These are phyloP conservation scores for Herminia tarsipennalis DNA, from an alignment of 2,888 invertebrate species.

Conservation along the genomic window DNA sequence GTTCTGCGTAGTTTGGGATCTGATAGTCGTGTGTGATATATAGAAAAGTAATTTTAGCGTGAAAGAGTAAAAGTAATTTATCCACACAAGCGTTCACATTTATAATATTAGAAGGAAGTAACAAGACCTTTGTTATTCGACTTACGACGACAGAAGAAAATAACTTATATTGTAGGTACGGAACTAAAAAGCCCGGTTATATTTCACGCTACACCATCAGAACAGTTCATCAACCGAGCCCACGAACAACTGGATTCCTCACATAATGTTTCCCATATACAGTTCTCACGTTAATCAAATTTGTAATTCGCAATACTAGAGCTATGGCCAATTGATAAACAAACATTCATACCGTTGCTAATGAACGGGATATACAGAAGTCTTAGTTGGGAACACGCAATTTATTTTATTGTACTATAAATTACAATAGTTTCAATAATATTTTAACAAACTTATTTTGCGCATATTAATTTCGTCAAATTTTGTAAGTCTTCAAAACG, in stretches of 20 bases:
- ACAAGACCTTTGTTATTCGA: too few species aligned
- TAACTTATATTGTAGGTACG: background rate
- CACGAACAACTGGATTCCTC: slow-evolving; percentile 33
- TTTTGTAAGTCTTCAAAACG: too few species aligned
- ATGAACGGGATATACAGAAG: slow-evolving; percentile 33
- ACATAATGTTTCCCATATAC: slow-evolving; percentile 58
- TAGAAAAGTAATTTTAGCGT: background rate
- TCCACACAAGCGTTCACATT: too few species aligned
- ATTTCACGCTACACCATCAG: background rate
- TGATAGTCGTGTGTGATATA: background rate
- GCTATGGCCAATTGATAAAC: slow-evolving; percentile 76
- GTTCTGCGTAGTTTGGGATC: too few species aligned
- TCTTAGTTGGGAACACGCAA: slow-evolving; percentile 12
- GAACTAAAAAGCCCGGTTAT: background rate
- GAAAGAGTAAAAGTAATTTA: background rate
- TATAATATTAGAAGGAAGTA: too few species aligned
- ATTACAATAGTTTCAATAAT: too few species aligned
- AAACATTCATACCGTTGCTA: slow-evolving; percentile 57
- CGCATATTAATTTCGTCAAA: too few species aligned
- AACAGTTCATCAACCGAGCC: slow-evolving; percentile 39
- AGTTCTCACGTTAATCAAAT: slow-evolving; percentile 75
- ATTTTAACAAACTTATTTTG: too few species aligned
- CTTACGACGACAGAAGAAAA: too few species aligned
- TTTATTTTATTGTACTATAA: background rate
- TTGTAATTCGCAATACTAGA: slow-evolving; percentile 68